phyloP scores from a whole-genome alignment of 2,888 invertebrate species.

The Drosophila phalerata region DNA sequence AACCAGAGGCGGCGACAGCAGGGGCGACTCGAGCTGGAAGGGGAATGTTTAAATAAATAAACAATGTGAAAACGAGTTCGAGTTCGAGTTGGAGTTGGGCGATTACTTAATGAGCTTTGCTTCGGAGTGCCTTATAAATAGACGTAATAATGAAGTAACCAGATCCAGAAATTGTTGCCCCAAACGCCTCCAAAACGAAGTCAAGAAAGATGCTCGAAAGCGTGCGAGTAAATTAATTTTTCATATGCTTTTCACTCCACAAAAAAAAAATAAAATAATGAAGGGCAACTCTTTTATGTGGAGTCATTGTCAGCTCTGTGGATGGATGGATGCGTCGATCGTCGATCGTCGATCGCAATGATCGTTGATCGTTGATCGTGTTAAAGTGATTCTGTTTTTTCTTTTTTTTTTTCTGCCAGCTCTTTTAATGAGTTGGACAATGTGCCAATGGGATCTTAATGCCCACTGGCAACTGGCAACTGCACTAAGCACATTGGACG shows the following conservation, averaged over 20 bases:
- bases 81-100: constrained; percentile 44
- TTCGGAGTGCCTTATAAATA: constrained; percentile 70
- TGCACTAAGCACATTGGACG: constrained; percentile 66
- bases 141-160: constrained; percentile 80
- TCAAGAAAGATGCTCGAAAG: constrained; percentile 39
- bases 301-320: constrained; percentile 62
- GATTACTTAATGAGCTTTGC: constrained; percentile 82
- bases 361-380: constrained; percentile 65
- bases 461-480: constrained; percentile 28
- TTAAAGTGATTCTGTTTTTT: constrained; percentile 70
- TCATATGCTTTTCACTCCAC: constrained; percentile 61
- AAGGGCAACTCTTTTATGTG: constrained; percentile 58
- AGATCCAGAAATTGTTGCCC: constrained; percentile 59
- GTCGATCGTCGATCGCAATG: neutral
- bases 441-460: constrained; percentile 44
- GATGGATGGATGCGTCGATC: constrained; percentile 48
- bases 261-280: constrained; percentile 3
- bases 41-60: constrained; percentile 74
- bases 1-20: constrained; percentile 35
- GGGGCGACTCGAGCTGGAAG: neutral
- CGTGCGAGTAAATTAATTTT: constrained; percentile 79
- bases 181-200: constrained; percentile 12
- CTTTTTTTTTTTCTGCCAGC: constrained; percentile 26
- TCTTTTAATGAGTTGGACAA: constrained; percentile 78
- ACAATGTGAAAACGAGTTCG: constrained; percentile 72